Base-by-base conservation (phyloP, 2,888 invertebrate species). In the Acronicta alni region DNA sequence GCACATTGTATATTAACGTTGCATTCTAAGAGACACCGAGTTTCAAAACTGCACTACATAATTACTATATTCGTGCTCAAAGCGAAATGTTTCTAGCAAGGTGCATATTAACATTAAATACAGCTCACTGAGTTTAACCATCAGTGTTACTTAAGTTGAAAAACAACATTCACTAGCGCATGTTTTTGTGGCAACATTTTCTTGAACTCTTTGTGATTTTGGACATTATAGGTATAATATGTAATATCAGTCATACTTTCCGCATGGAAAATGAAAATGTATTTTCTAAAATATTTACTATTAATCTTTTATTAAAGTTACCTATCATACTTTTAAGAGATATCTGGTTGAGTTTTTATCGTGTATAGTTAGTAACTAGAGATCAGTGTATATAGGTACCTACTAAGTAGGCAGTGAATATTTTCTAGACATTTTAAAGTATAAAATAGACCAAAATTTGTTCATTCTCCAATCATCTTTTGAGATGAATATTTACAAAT, bases 1-100 rank as follows among this genome's bases (percentile, higher is more conserved):
- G 83, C 83, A 84, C 85, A 86, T 85, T 84, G 82, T 82, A 32
- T 54, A 76, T 75, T 77, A 78, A 80, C 72, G 63, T 70, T 65
- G 56, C 59, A 57, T 53, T 62, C 74, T 65, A 60, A 66, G 57
- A 61, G 65, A 75, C 62, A 61, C 47, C 57, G 41, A 35, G 64
- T 77, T 78, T 78, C 61, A 57, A 80, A 79, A 79, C 60, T 78
- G 68, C 67, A 47, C 60, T 39, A 64, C 60, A 57, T 77, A 74
- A 76, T 79, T 71, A 67, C 72, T 71, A 71, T 78, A 77, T 79
- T 79, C 77, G 61, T 65, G 71, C 68, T 63, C 43, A 67, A 67
- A 65, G 67, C 68, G 62, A 75, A 71, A 62, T 62, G 46, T 77
- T 49, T 66, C 57, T 64, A 70, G 67, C 58, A 63, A 66, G 57